These are phyloP conservation scores for Climacteris rufus DNA, from an alignment of 2,113 vertebrate species.

Conservation along the genomic window DNA sequence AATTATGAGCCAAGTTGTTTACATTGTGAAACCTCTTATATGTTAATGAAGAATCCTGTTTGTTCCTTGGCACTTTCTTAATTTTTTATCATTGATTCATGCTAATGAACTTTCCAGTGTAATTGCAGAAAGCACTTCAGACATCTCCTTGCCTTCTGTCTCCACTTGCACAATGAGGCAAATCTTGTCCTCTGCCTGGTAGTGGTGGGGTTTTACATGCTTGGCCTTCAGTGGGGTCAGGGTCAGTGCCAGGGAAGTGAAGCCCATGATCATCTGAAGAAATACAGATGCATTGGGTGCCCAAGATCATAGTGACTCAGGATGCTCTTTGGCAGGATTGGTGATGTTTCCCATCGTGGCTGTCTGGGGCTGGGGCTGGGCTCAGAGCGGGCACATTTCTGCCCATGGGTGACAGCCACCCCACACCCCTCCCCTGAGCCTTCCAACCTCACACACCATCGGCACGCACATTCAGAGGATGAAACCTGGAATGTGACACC, in stretches of 20 bases:
- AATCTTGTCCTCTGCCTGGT: background rate
- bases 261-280: background rate
- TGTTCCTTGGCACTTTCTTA: background rate
- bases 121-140: background rate
- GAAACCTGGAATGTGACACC: constrained; percentile 54
- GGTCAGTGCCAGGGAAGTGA: background rate
- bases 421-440: background rate
- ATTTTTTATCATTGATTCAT: background rate
- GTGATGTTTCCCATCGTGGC: fast-evolving
- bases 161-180: background rate
- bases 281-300: fast-evolving
- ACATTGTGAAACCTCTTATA: background rate
- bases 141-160: background rate
- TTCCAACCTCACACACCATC: background rate
- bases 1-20: background rate
- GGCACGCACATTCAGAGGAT: background rate
- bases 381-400: background rate
- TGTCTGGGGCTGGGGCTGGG: background rate
- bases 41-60: background rate
- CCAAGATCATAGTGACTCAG: fast-evolving
- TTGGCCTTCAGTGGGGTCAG: background rate
- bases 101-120: background rate
- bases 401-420: background rate
- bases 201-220: background rate
- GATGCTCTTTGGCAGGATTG: background rate